Conservation (phyloP, 1,140 invertebrate genomes). For the Drosophila auraria region DNA sequence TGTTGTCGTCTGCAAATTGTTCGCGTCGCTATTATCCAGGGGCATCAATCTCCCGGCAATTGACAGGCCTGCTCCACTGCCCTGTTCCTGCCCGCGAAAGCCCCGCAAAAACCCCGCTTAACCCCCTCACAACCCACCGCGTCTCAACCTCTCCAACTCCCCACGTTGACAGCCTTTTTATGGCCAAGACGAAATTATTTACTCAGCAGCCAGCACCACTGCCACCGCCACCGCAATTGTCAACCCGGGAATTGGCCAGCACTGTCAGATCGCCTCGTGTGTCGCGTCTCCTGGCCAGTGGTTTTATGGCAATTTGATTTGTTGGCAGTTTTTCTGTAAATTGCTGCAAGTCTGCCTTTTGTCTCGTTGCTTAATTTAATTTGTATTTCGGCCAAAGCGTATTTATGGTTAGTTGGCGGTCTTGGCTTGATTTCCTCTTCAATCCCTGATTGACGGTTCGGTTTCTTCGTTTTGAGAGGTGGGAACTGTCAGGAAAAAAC, state of each 20-base stretch:
- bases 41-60: conserved; percentile 78
- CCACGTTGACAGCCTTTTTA: conserved; percentile 63
- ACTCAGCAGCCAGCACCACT: conserved; percentile 46
- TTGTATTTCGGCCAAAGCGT: conserved; percentile 60
- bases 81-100: neutral
- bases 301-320: conserved; percentile 80
- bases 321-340: conserved; percentile 73
- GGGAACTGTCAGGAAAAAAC: conserved; percentile 11
- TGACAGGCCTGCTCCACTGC: conserved; percentile 56
- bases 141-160: neutral
- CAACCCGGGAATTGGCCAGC: conserved; percentile 75
- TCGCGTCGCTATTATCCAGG: conserved; percentile 82
- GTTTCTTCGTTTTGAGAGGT: conserved; percentile 14
- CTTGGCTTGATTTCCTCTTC: conserved; percentile 19
- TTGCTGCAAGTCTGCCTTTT: conserved; percentile 66
- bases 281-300: conserved; percentile 20
- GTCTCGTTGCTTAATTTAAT: conserved; percentile 73
- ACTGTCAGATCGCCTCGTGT: conserved; percentile 22
- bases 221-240: conserved; percentile 67
- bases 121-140: neutral
- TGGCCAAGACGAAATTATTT: conserved; percentile 81
- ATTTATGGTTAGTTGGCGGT: conserved; percentile 78
- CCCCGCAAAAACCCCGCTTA: neutral
- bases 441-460: conserved; percentile 55
- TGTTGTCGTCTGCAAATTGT: conserved; percentile 82